These are phyloP conservation scores for Hypena proboscidalis DNA, from an alignment of 2,888 invertebrate species.

Conservation along the genomic window DNA sequence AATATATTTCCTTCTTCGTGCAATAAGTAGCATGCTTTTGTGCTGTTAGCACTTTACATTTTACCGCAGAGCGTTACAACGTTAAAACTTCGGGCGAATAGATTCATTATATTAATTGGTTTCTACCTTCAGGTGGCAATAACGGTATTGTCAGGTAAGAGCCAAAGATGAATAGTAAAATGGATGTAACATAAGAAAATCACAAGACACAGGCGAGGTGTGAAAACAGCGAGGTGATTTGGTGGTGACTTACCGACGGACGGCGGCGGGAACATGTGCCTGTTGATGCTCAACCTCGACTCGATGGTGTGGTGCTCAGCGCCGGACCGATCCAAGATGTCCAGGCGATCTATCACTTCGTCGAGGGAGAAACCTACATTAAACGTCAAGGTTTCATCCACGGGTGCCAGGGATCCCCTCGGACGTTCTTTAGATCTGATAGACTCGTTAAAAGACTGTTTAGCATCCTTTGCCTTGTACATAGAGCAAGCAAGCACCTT, in stretches of 20 bases:
- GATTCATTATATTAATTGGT: too few species aligned
- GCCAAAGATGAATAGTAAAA: too few species aligned
- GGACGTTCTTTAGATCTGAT: constrained; percentile 63
- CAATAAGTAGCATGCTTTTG: too few species aligned
- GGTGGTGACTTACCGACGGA: constrained; percentile 62
- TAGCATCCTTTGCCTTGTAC: constrained; percentile 65
- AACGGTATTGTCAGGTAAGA: too few species aligned
- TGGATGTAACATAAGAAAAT: background rate
- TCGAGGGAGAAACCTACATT: constrained; percentile 51
- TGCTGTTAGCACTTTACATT: too few species aligned
- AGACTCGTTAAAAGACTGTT: constrained; percentile 72
- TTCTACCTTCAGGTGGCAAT: too few species aligned
- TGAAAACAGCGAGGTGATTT: background rate
- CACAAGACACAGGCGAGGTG: background rate
- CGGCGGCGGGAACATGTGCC: constrained; percentile 62
- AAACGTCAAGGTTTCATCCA: constrained; percentile 57
- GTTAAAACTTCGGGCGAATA: too few species aligned
- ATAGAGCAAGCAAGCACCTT: constrained; percentile 35
- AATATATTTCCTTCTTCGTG: too few species aligned
- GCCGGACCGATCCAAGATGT: constrained; percentile 65
- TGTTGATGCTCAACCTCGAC: constrained; percentile 55
- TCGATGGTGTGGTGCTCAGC: constrained; percentile 68
- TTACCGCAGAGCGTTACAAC: too few species aligned
- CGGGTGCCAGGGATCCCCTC: constrained; percentile 49
- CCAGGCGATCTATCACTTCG: constrained; percentile 57